These are phyloP conservation scores for Microtus pennsylvanicus DNA, from an alignment of 2,113 vertebrate genomes.

Conservation along the genomic window DNA sequence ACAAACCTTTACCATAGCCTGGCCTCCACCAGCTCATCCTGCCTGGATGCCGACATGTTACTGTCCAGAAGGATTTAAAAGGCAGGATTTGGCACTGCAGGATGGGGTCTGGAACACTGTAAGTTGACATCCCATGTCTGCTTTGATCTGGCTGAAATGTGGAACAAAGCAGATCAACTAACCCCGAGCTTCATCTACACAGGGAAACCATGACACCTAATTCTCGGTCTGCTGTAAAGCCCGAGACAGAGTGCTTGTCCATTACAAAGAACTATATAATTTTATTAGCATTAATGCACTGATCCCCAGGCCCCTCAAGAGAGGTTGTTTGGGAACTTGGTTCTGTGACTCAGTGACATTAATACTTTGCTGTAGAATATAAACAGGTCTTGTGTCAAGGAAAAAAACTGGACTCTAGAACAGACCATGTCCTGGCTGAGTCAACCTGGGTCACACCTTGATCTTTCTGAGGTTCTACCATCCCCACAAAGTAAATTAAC, in stretches of 20 bases:
- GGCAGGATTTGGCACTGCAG: background rate
- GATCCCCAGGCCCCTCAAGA: background rate
- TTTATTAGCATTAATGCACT: background rate
- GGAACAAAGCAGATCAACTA: background rate
- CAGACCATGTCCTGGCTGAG: background rate
- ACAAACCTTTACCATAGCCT: accelerated
- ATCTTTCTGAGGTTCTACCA: background rate
- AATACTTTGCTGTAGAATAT: background rate
- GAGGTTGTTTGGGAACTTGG: background rate
- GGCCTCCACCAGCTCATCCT: accelerated
- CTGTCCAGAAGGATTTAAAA: background rate
- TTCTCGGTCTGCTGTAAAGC: background rate
- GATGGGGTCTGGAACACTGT: accelerated
- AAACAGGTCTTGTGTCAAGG: background rate
- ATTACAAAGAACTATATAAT: background rate
- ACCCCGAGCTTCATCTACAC: background rate
- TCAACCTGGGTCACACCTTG: background rate
- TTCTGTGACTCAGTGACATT: background rate
- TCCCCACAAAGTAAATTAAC: background rate
- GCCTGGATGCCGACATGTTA: background rate
- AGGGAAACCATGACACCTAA: background rate
- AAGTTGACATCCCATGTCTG: background rate
- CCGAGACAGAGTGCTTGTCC: background rate
- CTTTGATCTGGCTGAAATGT: background rate
- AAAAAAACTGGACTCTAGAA: background rate